These are phyloP conservation scores for Nowickia ferox DNA, from an alignment of 2,888 invertebrate species.

Conservation along the genomic window DNA sequence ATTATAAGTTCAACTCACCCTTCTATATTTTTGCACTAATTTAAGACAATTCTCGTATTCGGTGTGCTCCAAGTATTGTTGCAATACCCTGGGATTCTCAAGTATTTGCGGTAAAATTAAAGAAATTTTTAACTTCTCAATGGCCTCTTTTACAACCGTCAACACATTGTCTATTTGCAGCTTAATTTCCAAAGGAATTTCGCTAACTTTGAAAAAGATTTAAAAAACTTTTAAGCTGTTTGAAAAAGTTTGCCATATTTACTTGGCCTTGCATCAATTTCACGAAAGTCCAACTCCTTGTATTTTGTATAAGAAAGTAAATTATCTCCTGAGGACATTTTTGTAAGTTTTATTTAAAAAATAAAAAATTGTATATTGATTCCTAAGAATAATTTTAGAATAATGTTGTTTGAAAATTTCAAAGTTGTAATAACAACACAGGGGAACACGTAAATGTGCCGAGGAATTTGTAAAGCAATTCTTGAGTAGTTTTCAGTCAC, in stretches of 20 bases:
- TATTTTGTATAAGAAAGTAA: neutral
- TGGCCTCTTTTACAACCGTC: constrained; percentile 71
- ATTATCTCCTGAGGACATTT: neutral
- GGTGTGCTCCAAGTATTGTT: constrained; percentile 62
- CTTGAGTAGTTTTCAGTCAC: too few relatives aligned
- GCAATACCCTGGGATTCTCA: constrained; percentile 72
- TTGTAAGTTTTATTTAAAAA: neutral
- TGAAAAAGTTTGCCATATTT: neutral
- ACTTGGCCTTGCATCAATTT: constrained; percentile 36
- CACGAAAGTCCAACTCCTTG: constrained; percentile 27
- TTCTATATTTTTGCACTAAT: constrained; percentile 69
- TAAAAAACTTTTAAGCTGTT: neutral
- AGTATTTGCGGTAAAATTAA: constrained; percentile 74
- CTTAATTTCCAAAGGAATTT: constrained; percentile 65
- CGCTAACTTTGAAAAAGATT: neutral
- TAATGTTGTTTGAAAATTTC: neutral
- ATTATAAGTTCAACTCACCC: constrained; percentile 7
- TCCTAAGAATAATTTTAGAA: neutral
- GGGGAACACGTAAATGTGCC: neutral
- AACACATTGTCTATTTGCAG: constrained; percentile 74
- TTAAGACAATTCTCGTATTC: constrained; percentile 67
- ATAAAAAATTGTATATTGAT: neutral
- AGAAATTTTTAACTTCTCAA: constrained; percentile 75
- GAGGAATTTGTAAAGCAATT: neutral
- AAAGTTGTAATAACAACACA: neutral